Base-by-base conservation (phyloP, 2,797 vertebrate species). In the Acanthopagrus latus region DNA sequence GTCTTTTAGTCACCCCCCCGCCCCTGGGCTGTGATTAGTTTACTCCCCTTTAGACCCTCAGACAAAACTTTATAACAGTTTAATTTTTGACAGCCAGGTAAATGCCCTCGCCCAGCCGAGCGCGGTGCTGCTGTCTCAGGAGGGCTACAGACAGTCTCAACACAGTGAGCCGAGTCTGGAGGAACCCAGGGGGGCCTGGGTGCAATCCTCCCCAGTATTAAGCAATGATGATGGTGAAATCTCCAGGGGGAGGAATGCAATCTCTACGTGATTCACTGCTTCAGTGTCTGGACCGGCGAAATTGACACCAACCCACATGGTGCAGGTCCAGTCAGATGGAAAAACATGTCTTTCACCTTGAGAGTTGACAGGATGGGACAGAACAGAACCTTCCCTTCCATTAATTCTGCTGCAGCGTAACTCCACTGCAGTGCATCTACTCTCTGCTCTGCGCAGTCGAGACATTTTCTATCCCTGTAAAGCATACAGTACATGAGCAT, bases 311-410 rank as follows among this genome's bases (percentile, higher is more conserved):
- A 25, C 68, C 62, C 64, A 64, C 33, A 25, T 83, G 76, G 33
- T 52, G 21, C 66, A 72, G 69, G 81, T 76, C 71, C 71, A 76
- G 57, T 85, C 75, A 70, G 58, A 60, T 75, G 59, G 62, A 80
- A 87, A 88, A 87, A 87, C 54, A 67, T 58, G 60, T 67, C 21
- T 76, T 73, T 87, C 76, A 89, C 81, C 75, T 83, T 76, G 71
- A 84, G 69, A 78, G 50, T 27, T 64, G 54, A 86, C 65, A 76
- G 80, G 69, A 81, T 69, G 21, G 33, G 66, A 83, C 55, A 65
- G 47, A 79, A 63, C 57, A 56, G 56, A 83, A 74, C 55, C 29
- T 86, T 69, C 55, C 59, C 60, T 78, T 74, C 59, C 46, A 63
- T 43, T 74, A 65, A 64, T 69, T 63, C 63, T 74, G 38, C 57